phyloP scores from a whole-genome alignment of 2,888 invertebrate genomes.

The Aromia moschata region DNA sequence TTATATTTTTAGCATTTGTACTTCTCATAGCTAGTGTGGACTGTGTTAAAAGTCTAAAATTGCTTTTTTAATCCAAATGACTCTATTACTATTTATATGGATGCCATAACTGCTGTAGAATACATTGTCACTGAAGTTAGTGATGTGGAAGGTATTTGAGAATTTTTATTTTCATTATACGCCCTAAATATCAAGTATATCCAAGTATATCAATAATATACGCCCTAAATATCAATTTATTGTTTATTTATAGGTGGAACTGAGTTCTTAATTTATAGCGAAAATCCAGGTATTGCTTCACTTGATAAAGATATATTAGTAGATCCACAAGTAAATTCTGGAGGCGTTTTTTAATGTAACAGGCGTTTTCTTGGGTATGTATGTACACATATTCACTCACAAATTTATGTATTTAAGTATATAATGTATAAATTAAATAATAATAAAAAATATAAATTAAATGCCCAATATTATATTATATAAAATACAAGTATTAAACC shows the following conservation, averaged over 20 bases:
- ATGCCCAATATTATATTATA: too few species aligned
- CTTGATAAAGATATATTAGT: constrained; percentile 26
- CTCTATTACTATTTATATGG: constrained; percentile 24
- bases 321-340: constrained; percentile 14
- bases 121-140: constrained; percentile 18
- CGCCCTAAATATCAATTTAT: background rate
- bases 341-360: constrained; percentile 50
- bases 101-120: constrained; percentile 9
- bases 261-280: constrained; percentile 27
- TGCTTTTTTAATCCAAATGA: constrained; percentile 19
- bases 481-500: too few species aligned
- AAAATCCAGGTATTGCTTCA: constrained; percentile 31
- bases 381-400: background rate
- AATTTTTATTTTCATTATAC: background rate
- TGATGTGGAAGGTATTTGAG: constrained; percentile 19
- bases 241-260: constrained; percentile 5
- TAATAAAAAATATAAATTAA: background rate
- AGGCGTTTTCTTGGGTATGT: constrained; percentile 54
- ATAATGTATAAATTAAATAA: background rate
- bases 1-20: too few species aligned
- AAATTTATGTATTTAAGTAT: background rate
- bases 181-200: background rate
- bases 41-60: constrained; percentile 4
- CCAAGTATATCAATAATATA: too few species aligned
- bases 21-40: too few species aligned